Evolutionary conservation across 64 coral and sea anemone genomes (phyloP), one percentile per base, ranked within the genome.

Genomic region (Actinia tenebrosa): DNA sequence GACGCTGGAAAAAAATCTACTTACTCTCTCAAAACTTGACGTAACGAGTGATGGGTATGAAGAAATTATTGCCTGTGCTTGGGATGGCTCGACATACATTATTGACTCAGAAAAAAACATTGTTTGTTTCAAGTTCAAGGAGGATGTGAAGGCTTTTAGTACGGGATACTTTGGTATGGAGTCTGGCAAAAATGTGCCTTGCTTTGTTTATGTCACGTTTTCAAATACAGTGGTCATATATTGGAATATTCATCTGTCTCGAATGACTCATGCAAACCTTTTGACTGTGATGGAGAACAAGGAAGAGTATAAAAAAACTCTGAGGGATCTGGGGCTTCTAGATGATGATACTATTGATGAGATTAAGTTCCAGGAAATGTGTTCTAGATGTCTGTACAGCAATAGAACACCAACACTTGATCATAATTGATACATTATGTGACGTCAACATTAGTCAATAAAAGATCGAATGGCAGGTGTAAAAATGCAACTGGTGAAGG

Each of bases 151-250:
- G 87, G 93, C 93, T 53, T 99, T 99, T 58, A 86, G 88, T 84
- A 93, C 93, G 14, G 97, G 97, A 20, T 78, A 71, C 14, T 99
- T 90, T 85, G 88, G 92, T 23, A 60, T 88, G 46, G 60, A 59
- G 10, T 44, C 85, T 19, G 90, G 90, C 37, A 88, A 88, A 69
- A 92, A 94, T 83, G 81, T 82, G 10, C 93, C 97, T 44, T 90
- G 93, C 17, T 84, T 99, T 43, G 97, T 99, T 17, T 99, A 93
- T 62, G 86, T 95, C 45, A 99, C 93, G 20, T 99, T 95, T 82
- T 95, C 88, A 75, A 99, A 99, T 86, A 90, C 87, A 16, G 47
- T 99, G 13, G 71, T 92, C 10, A 79, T 99, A 53, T 99, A 99
- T 62, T 90, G 89, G 77, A 95, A 92, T 52, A 89, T 92, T 11